Evolutionary conservation across 1,140 invertebrate genomes (phyloP).

Genomic region (Bombus fervidus): DNA sequence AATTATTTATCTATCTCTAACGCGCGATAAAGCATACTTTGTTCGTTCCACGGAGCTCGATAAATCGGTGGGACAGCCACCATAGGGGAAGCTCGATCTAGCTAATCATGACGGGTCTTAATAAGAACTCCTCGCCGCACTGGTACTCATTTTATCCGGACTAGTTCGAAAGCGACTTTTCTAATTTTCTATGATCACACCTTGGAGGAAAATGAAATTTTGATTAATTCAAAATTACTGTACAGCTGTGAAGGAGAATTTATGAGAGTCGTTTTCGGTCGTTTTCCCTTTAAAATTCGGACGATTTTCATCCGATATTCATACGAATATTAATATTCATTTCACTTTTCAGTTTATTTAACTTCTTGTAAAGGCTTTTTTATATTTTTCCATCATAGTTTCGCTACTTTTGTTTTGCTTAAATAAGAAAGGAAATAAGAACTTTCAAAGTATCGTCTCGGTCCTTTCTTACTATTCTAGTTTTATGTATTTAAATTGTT

Average conservation of each 20-base stretch:
- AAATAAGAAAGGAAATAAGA: no score
- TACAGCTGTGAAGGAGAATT: background rate
- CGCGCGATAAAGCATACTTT: conserved; percentile 12
- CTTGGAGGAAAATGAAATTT: conserved; percentile 26
- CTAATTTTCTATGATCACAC: conserved; percentile 26
- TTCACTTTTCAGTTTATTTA: no score
- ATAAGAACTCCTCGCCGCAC: background rate
- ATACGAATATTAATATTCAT: no score
- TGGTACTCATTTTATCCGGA: background rate
- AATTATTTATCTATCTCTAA: background rate
- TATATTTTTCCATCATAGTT: no score
- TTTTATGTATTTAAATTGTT: no score
- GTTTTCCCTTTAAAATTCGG: background rate
- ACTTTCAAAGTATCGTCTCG: no score
- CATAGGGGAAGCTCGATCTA: background rate
- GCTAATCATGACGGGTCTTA: background rate
- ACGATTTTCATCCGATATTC: no score
- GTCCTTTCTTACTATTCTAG: no score
- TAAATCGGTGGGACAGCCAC: background rate
- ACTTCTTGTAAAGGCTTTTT: no score
- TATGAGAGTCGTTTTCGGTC: background rate
- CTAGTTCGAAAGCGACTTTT: conserved; percentile 8
- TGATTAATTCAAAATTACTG: conserved; percentile 12
- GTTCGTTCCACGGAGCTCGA: background rate
- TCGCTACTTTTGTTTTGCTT: no score